Evolutionary conservation across 2,113 vertebrate genomes (phyloP).

Genomic region (Noturus placidus): DNA sequence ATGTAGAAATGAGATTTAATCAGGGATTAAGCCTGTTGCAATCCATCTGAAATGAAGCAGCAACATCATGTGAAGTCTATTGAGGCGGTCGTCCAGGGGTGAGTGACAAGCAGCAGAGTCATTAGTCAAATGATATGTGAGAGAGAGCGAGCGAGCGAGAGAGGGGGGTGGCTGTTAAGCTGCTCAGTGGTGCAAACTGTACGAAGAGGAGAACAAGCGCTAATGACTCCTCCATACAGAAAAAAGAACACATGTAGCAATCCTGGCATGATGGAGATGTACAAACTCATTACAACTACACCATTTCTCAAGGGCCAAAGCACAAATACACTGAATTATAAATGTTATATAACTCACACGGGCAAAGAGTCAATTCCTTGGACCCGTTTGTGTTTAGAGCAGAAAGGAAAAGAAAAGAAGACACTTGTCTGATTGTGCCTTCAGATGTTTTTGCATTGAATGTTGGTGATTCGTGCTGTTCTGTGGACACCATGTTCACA

Average conservation of each 20-base stretch:
- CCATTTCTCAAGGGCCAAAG: background rate
- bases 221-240: slow-evolving; percentile 4
- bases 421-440: no score
- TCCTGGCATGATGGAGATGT: slow-evolving; percentile 13
- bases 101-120: slow-evolving; percentile 5
- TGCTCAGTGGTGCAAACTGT: slow-evolving; percentile 9
- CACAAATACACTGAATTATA: background rate
- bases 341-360: background rate
- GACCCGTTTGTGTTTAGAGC: background rate
- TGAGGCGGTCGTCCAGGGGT: background rate
- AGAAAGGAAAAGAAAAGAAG: background rate
- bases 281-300: background rate
- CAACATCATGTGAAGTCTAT: background rate
- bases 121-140: slow-evolving; percentile 8
- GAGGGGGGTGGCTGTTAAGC: background rate
- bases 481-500: background rate
- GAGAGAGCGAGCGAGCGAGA: slow-evolving; percentile 1
- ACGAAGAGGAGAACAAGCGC: background rate
- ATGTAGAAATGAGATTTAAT: background rate
- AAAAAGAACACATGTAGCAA: background rate
- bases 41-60: background rate
- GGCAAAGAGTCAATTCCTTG: background rate
- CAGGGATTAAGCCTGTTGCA: background rate
- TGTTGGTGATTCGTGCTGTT: background rate
- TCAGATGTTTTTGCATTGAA: no score